Conservation (phyloP, 2,888 invertebrate genomes). For the Cryptus armator region DNA sequence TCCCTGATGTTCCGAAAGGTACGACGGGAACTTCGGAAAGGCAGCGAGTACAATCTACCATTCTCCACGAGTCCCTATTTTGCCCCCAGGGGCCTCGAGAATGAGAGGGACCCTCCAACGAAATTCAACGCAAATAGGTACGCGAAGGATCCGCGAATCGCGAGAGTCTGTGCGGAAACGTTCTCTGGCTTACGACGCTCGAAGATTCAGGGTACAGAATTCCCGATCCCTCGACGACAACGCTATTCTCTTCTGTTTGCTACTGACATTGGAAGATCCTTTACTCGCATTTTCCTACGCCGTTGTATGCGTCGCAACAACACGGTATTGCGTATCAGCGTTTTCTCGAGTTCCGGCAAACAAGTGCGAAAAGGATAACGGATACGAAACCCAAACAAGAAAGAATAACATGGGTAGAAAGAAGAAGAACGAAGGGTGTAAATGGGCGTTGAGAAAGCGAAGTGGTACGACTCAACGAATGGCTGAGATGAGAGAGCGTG, state of each 20-base stretch:
- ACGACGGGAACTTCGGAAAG: neutral
- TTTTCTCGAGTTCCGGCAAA: neutral
- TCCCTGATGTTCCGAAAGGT: neutral
- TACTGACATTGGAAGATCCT: neutral
- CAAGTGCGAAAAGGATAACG: neutral
- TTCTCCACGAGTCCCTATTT: neutral
- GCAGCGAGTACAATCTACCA: neutral
- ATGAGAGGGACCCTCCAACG: slow-evolving; percentile 71
- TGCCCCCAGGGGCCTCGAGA: slow-evolving; percentile 43
- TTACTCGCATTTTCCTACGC: neutral
- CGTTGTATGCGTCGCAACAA: neutral
- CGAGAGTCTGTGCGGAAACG: slow-evolving; percentile 13
- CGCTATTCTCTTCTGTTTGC: slow-evolving; percentile 1
- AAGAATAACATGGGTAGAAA: neutral
- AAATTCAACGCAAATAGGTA: slow-evolving; percentile 82
- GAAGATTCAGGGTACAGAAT: neutral
- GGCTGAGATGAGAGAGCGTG: neutral
- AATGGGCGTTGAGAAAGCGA: neutral
- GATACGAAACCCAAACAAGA: neutral
- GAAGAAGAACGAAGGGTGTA: neutral
- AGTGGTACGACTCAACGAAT: neutral
- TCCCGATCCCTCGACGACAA: neutral
- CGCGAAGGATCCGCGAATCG: slow-evolving; percentile 59
- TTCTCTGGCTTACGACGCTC: neutral
- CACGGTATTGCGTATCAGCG: neutral